Evolutionary conservation across 1,140 invertebrate genomes (phyloP).

Genomic region (Anadara kagoshimensis): DNA sequence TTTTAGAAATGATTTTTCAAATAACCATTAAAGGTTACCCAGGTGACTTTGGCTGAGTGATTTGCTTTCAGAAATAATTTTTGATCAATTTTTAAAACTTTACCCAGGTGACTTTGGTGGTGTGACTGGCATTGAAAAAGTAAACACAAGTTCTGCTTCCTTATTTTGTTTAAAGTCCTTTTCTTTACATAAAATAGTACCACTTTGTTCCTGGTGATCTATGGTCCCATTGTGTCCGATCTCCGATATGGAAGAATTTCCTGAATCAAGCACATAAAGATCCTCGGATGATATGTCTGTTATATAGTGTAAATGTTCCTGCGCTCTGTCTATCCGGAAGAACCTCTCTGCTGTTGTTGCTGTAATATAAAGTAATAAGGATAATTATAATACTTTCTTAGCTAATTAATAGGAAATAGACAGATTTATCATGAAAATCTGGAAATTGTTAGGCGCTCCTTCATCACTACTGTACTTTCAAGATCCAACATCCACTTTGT

Average conservation of each 20-base stretch:
- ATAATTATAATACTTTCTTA: no score
- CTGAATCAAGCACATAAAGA: conserved; percentile 90
- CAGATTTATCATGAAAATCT: no score
- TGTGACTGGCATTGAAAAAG: conserved; percentile 68
- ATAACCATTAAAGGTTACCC: no score
- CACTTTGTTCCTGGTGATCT: no score
- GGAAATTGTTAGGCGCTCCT: no score
- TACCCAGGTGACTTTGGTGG: conserved; percentile 70
- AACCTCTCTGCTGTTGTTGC: conserved; percentile 95
- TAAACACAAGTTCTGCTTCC: conserved; percentile 52
- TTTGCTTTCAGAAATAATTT: no score
- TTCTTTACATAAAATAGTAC: neutral
- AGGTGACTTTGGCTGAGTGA: no score
- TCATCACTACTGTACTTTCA: no score
- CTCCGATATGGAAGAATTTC: conserved; percentile 56
- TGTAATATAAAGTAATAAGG: conserved; percentile 76
- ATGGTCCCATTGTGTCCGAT: neutral
- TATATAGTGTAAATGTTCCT: conserved; percentile 95
- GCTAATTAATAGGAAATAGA: no score
- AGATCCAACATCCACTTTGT: no score
- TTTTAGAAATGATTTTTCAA: no score
- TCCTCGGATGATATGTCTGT: conserved; percentile 89
- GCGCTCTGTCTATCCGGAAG: conserved; percentile 93
- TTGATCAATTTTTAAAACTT: neutral
- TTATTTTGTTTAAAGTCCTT: conserved; percentile 5